Base-by-base conservation (phyloP, 2,888 invertebrate species). In the Phalangium opilio region DNA sequence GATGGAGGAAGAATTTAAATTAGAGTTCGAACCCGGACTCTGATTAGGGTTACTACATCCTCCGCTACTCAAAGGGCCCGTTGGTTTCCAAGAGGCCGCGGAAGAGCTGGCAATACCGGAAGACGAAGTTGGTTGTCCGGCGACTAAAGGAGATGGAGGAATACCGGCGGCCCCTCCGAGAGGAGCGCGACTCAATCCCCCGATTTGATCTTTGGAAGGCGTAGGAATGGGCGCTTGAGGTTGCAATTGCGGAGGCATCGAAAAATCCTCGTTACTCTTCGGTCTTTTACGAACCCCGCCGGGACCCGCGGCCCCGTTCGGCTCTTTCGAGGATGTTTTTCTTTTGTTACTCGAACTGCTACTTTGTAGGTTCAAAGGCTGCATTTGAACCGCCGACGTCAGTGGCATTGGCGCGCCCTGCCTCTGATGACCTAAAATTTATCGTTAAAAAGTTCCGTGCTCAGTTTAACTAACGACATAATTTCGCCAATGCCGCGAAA, bases 201-300 rank as follows among this genome's bases (percentile, higher is more conserved):
- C 36, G 17, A 15, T n/a, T 36, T n/a, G 17, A 48, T 43, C 21
- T 50, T 48, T 2, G 38, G 15, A 43, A 36, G n/a, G 45, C 17
- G 43, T 14, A 36, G 48, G 21, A 33, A 44, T 40, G 17, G 48
- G 50, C 17, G 44, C 27, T 46, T 52, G 52, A 34, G 52, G 52
- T 10, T 49, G 49, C 11, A 53, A 43, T 14, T 53, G 50, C 19
- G 51, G 53, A 11, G 50, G 53, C 33, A 50, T 36, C 19, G 51
- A 45, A n/a, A 43, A 20, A 40, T 53, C 53, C 35, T 53, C 53
- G 33, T 46, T 44, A 8, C 46, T 48, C 32, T 48, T 52, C 32
- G 40, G 50, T 18, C 48, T 48, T 43, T 50, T 52, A 32, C 47
- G 40, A 36, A 42, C 35, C 17, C 17, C 19, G 35, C 47, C 46